Conservation (phyloP, 2,797 vertebrate genomes). For the Diglossa cyanea region DNA sequence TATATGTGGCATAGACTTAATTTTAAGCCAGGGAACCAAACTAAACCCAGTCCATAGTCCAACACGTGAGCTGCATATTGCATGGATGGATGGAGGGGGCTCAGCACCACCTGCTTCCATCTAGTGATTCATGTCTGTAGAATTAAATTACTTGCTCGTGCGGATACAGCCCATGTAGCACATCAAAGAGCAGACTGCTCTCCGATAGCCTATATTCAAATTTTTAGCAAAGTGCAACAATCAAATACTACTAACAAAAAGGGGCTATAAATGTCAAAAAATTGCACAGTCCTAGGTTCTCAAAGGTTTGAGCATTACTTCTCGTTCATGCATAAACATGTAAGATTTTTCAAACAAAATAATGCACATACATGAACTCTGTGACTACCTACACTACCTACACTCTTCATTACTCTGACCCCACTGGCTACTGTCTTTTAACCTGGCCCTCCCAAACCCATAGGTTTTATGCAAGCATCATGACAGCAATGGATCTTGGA, state of each 20-base stretch:
- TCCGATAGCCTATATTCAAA: neutral
- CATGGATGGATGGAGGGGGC: neutral
- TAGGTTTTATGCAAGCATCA: neutral
- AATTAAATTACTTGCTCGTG: neutral
- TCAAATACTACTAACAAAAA: neutral
- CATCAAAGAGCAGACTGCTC: neutral
- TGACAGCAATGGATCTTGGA: neutral
- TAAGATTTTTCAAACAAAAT: neutral
- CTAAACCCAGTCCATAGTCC: neutral
- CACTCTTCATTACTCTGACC: neutral
- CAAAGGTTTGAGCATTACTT: neutral
- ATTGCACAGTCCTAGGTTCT: neutral
- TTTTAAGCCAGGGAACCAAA: neutral
- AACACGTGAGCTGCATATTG: accelerated
- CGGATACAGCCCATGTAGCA: accelerated
- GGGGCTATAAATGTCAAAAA: neutral
- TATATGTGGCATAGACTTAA: neutral
- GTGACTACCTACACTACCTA: neutral
- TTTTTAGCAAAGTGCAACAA: neutral
- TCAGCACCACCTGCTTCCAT: neutral
- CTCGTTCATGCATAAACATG: neutral
- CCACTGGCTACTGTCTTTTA: neutral
- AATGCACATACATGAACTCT: neutral
- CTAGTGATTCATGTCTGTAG: neutral
- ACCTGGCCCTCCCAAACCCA: neutral